Evolutionary conservation across 2,888 invertebrate genomes (phyloP).

Genomic region (Campopleginae sp.): DNA sequence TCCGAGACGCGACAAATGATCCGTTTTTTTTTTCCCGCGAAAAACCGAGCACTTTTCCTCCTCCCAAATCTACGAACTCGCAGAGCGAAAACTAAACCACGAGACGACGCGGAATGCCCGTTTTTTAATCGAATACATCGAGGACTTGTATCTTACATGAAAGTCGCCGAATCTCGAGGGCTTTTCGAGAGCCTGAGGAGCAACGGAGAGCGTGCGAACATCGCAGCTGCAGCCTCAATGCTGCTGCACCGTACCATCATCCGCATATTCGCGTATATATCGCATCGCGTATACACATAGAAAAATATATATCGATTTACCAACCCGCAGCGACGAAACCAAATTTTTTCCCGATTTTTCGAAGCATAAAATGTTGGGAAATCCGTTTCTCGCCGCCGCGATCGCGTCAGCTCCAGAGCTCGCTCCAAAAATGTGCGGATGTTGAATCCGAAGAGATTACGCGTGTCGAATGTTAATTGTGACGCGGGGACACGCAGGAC

Average conservation of each 20-base stretch:
- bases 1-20: not conserved
- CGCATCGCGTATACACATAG: not conserved
- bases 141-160: conserved; percentile 12
- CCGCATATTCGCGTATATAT: conserved; percentile 22
- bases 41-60: not conserved
- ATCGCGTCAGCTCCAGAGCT: no score
- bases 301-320: not conserved
- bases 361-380: not conserved
- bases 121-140: not conserved
- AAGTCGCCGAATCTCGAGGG: conserved; percentile 14
- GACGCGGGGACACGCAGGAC: no score
- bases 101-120: not conserved
- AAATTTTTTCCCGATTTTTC: not conserved
- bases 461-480: no score
- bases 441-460: no score
- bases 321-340: not conserved
- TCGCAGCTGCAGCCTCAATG: conserved; percentile 58
- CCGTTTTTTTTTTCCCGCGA: not conserved
- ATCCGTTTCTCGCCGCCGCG: not conserved
- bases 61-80: not conserved
- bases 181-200: conserved; percentile 38
- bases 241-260: conserved; percentile 57
- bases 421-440: no score
- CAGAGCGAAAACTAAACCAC: not conserved
- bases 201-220: conserved; percentile 48